Base-by-base conservation (phyloP, 2,888 invertebrate species). In the Plebejus anna region DNA sequence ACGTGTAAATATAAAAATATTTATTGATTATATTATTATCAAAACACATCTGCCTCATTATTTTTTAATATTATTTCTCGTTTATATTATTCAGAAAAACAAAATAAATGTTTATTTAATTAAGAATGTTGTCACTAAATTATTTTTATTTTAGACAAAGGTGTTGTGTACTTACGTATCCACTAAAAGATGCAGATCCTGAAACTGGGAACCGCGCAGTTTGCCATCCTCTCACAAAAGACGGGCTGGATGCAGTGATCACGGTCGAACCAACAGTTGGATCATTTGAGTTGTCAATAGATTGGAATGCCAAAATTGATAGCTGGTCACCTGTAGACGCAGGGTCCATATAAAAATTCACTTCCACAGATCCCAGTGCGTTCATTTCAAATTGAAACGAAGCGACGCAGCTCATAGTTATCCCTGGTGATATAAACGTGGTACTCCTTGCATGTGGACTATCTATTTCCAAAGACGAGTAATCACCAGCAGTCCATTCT, bases 311-410 rank as follows among this genome's bases (percentile, higher is more conserved):
- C 28, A 72, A 11, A 9, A 76, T 36, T 11, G 73, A 71, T 11
- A 76, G 28, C 71, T 73, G 61, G 42, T 76, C 76, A 66, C 7
- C 16, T 22, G 4, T 22, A 4, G 72, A 22, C 7, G 76, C 73
- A 16, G 76, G 76, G 28, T 72, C 72, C 72, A 76, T 76, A 61
- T 73, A 76, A 72, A 61, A 28, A 61, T 76, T 76, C 5, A 76
- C 76, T 51, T 76, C 76, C 38, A 76, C 42, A 66, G 61, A 42
- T 47, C 76, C 76, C 36, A 28, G 61, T 4, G 61, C 61, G n/a
- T 71, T 55, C 61, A 76, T 76, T 32, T 28, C 73, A 73, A 75
- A 76, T n/a, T 32, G 9, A 76, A 59, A 76, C 3, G 76, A 75
- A 16, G 73, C 47, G 7, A 72, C 59, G 9, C 76, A 76, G 28